Percentiles rank a stretch among this genome's conserved stretches.
Evolutionary conservation across 1,140 invertebrate species (phyloP).

Genomic region (Zeugodacus cucurbitae): DNA sequence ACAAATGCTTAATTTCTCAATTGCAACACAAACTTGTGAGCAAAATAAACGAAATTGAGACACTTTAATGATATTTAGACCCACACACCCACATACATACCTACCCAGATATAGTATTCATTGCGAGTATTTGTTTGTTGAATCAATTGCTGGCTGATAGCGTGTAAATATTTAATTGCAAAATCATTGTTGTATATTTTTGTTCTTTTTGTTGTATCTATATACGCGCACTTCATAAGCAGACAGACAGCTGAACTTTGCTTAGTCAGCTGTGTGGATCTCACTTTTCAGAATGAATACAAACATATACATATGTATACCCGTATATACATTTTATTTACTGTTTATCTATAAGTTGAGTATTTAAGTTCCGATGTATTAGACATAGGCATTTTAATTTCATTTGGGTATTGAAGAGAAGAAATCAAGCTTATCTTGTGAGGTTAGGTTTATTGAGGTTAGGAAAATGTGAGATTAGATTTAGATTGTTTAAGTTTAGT

Average conservation of each 20-base stretch:
- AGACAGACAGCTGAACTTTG: not conserved
- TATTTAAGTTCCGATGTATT: no score
- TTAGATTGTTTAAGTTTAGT: no score
- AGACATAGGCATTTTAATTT: no score
- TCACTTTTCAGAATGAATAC: not conserved
- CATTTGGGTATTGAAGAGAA: no score
- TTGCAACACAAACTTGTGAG: not conserved
- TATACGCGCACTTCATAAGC: not conserved
- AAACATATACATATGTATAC: no score
- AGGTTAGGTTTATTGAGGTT: no score
- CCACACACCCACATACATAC: no score
- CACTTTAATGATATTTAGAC: not conserved
- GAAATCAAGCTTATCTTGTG: no score
- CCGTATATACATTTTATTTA: not conserved
- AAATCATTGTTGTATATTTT: not conserved
- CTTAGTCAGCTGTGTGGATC: not conserved
- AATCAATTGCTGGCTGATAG: not conserved
- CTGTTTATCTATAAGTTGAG: no score
- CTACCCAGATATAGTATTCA: not conserved
- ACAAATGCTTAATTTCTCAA: not conserved
- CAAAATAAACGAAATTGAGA: not conserved
- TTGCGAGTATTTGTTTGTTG: not conserved
- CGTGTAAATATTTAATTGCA: constrained; percentile 18
- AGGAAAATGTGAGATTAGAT: no score
- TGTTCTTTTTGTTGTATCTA: not conserved